Evolutionary conservation across 2,113 vertebrate genomes (phyloP).

Genomic region (Trogon melanurus): DNA sequence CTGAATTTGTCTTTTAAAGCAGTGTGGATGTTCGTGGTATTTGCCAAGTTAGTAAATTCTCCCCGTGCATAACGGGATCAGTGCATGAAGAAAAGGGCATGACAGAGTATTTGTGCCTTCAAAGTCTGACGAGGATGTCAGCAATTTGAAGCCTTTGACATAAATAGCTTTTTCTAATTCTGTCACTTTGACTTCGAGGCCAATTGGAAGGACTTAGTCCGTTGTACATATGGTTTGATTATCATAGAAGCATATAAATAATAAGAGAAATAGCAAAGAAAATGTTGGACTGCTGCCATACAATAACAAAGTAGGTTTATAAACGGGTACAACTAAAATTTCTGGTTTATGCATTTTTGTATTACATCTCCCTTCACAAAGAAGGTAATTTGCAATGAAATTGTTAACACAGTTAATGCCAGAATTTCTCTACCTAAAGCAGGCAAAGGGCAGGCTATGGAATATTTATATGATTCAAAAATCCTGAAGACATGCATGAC

Average conservation of each 20-base stretch:
- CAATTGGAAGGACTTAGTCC: not conserved
- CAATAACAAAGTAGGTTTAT: not conserved
- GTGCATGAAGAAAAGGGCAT: not conserved
- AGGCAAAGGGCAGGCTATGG: not conserved
- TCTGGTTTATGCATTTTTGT: not conserved
- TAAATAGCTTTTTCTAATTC: not conserved
- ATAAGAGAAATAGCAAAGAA: not conserved
- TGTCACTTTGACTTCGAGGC: not conserved
- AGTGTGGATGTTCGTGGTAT: not conserved
- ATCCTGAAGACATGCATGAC: not conserved
- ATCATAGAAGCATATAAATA: not conserved
- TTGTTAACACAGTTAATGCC: not conserved
- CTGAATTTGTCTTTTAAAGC: not conserved
- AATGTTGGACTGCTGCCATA: not conserved
- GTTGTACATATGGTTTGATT: not conserved
- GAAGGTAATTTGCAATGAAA: not conserved
- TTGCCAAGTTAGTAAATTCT: not conserved
- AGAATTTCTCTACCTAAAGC: not conserved
- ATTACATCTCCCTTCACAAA: not conserved
- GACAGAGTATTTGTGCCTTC: not conserved
- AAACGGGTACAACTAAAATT: not conserved
- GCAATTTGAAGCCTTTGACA: not conserved
- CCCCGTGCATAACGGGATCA: not conserved
- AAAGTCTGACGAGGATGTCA: not conserved
- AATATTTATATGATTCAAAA: not conserved